Evolutionary conservation across 2,113 vertebrate genomes (phyloP).

Genomic region (human): GRCh38 chr9:92406001-92406500

Average conservation of each 20-base stretch:
- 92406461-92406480: not conserved
- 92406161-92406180: too few species aligned
- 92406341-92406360: not conserved
- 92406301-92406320: not conserved
- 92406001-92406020: not conserved
- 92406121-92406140: not conserved
- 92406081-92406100: not conserved
- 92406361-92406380: not conserved
- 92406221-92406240: not conserved
- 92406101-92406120: not conserved
- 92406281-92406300: not conserved
- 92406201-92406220: not conserved
- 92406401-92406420: not conserved
- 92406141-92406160: not conserved
- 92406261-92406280: not conserved
- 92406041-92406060: not conserved
- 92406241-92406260: not conserved
- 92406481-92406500: not conserved
- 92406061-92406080: not conserved
- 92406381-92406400: not conserved
- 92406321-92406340: not conserved
- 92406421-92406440: slow-evolving; percentile 26
- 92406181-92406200: not conserved
- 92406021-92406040: not conserved
- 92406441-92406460: not conserved